These are phyloP conservation scores for Microctenopoma lineatum DNA, from an alignment of 2,797 vertebrate genomes.

Conservation along the genomic window DNA sequence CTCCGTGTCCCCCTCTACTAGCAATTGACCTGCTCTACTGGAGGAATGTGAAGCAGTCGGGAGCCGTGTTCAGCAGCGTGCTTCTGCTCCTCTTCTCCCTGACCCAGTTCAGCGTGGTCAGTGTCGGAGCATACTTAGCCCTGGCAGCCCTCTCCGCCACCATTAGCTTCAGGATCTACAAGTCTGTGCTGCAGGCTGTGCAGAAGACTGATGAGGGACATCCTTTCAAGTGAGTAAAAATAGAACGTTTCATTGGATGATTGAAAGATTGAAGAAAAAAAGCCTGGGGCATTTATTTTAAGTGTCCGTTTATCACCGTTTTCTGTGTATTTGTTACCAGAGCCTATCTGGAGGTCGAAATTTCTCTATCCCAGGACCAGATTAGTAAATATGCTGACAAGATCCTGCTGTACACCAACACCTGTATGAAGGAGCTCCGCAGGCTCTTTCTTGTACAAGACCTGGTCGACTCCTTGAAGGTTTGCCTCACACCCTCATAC, in stretches of 20 bases:
- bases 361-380: constrained; percentile 96
- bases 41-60: constrained; percentile 96
- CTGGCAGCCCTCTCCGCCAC: constrained; percentile 96
- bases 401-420: constrained; percentile 93
- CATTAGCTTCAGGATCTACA: constrained; percentile 99
- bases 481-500: constrained; percentile 64
- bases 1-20: constrained; percentile 61
- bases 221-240: constrained; percentile 93
- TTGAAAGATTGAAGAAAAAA: constrained; percentile 1
- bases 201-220: constrained; percentile 99
- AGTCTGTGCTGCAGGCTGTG: constrained; percentile 98
- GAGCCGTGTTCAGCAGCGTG: constrained; percentile 93
- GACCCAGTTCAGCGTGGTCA: constrained; percentile 99
- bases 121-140: constrained; percentile 95
- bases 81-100: constrained; percentile 97
- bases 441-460: constrained; percentile 98
- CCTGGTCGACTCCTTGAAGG: constrained; percentile 97
- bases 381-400: constrained; percentile 98
- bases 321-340: constrained; percentile 71
- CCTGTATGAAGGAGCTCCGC: constrained; percentile 94
- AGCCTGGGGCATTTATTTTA: not conserved
- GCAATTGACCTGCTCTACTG: constrained; percentile 98
- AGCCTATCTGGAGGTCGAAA: constrained; percentile 95
- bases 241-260: not conserved
- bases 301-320: not conserved